Base-by-base conservation (phyloP, 2,113 vertebrate genomes). In the Platichthys stellatus region DNA sequence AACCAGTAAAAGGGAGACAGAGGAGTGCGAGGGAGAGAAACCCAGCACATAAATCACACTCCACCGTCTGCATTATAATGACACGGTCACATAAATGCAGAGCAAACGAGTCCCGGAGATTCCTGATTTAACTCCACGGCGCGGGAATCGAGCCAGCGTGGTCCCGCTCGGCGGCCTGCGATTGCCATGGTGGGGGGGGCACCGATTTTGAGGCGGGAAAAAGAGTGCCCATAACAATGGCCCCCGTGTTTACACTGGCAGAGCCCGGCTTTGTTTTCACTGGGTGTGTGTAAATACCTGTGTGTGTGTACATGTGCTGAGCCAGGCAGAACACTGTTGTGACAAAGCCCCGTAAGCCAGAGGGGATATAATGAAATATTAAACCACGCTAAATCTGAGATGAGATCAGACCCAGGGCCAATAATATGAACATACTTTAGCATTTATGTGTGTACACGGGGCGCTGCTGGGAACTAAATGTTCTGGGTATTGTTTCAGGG, bases 161-260 rank as follows among this genome's bases (percentile, higher is more conserved):
- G 69, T 49, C 64, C 73, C 79, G 68, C 71, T 80, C 66, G 3
- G 47, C 72, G 71, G 54, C 56, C 81, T 14, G 81, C 35, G 15
- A 79, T 54, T 78, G n/a, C 84, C 78, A 62, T 28, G 18, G 86
- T 85, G 84, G 67, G 72, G 86, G 86, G 84, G 67, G 72, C 60
- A 61, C 72, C 80, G 81, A 76, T 8, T 80, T 82, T 63, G 57
- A 86, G 84, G 86, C 67, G 83, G 83, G 87, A 92, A 78, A 78
- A 78, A 73, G 64, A 85, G 78, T 57, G 81, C 78, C 82, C 80
- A 31, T 78, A 90, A 91, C 90, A 93, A 92, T 89, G 80, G 69
- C 11, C 65, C 0, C 65, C 0, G 28, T 91, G 90, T 93, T 92
- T 88, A 88, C 84, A 88, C 77, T 92, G 91, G 90, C 88, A 86